These are phyloP conservation scores for Acanthosoma haemorrhoidale DNA, from an alignment of 2,888 invertebrate genomes.

Conservation along the genomic window DNA sequence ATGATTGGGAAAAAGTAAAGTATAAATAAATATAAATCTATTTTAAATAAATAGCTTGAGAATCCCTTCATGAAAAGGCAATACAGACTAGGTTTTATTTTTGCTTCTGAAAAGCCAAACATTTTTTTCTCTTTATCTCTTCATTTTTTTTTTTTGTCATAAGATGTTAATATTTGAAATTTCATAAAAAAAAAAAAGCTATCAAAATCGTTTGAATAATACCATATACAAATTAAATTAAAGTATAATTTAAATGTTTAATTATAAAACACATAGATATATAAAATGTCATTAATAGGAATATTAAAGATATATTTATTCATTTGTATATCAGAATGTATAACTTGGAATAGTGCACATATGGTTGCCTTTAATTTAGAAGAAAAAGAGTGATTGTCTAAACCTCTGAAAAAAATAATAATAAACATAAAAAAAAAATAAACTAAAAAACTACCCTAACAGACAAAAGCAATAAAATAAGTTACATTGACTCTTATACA, in stretches of 20 bases:
- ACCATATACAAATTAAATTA: slow-evolving; percentile 10
- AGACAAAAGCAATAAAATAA: slow-evolving; percentile 21
- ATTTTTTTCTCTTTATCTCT: not conserved
- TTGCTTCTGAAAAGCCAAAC: slow-evolving; percentile 7
- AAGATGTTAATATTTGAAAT: not conserved
- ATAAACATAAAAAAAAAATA: not conserved
- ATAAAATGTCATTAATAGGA: slow-evolving; percentile 3
- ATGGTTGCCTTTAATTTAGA: not conserved
- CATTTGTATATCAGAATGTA: not conserved
- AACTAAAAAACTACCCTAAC: not conserved
- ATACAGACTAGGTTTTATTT: slow-evolving; percentile 25
- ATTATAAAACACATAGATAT: not conserved
- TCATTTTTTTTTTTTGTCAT: not conserved
- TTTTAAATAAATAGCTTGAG: slow-evolving; percentile 13
- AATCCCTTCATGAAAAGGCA: slow-evolving; percentile 8
- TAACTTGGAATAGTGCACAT: not conserved
- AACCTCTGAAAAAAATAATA: not conserved
- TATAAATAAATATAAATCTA: slow-evolving; percentile 19
- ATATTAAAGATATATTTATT: not conserved
- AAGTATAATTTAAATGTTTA: not conserved
- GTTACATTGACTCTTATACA: slow-evolving; percentile 13
- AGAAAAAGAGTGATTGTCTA: slow-evolving; percentile 23
- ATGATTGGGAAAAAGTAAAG: not conserved
- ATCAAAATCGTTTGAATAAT: slow-evolving; percentile 13
- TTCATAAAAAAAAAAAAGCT: not conserved